phyloP scores from a whole-genome alignment of 2,113 vertebrate species.

The Scatophagus argus region DNA sequence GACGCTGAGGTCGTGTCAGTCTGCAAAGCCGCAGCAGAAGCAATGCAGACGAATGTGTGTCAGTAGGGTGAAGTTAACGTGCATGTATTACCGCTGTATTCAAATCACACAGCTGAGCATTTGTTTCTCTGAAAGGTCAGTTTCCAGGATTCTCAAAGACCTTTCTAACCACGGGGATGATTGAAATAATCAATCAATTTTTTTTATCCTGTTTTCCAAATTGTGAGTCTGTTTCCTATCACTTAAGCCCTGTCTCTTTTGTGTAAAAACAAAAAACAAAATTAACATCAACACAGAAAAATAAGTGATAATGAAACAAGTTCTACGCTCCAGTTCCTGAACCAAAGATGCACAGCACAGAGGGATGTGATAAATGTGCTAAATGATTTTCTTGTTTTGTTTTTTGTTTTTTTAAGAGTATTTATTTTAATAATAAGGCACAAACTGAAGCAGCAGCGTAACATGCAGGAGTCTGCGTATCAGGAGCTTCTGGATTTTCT shows the following conservation, averaged over 20 bases:
- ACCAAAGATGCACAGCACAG: too few species aligned
- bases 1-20: conserved; percentile 31
- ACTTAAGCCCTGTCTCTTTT: too few species aligned
- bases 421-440: conserved; percentile 1
- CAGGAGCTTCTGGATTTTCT: background rate
- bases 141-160: background rate
- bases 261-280: too few species aligned
- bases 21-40: background rate
- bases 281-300: too few species aligned
- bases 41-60: conserved; percentile 16
- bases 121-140: background rate
- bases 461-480: background rate
- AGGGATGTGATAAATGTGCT: too few species aligned
- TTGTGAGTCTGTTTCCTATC: too few species aligned
- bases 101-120: background rate
- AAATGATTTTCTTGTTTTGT: too few species aligned
- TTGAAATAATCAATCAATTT: background rate
- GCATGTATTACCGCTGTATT: conserved; percentile 1
- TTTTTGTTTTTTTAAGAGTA: too few species aligned
- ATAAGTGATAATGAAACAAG: too few species aligned
- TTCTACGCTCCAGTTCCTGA: too few species aligned
- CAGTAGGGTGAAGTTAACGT: background rate
- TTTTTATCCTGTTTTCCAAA: background rate
- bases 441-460: background rate
- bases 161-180: background rate